Conservation (phyloP, 35 echinoderm and acorn worm species). For the Heliocidaris erythrogramma region DNA sequence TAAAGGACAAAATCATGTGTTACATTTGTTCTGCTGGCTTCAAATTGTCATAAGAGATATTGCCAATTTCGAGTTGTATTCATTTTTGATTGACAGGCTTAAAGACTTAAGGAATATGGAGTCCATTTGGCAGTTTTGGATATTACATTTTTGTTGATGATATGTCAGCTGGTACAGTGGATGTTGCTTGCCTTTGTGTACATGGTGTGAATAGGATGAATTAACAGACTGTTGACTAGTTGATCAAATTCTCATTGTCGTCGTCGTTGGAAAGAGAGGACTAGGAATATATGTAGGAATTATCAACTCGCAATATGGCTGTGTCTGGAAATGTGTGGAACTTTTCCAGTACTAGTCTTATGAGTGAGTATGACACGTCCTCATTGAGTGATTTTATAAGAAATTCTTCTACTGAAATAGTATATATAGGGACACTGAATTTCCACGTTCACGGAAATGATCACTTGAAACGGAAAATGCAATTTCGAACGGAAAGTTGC, state of each 20-base stretch:
- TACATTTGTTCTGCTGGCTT: not conserved
- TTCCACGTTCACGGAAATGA: too few species aligned
- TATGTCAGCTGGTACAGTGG: not conserved
- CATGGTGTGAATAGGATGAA: not conserved
- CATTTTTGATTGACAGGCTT: too few species aligned
- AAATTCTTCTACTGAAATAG: not conserved
- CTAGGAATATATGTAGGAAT: not conserved
- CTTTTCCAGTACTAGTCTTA: constrained; percentile 22
- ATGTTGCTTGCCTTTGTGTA: not conserved
- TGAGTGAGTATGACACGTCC: not conserved
- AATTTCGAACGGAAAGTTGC: too few species aligned
- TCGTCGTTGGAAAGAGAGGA: not conserved
- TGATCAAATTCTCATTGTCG: not conserved
- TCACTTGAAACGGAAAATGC: too few species aligned
- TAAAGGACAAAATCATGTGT: not conserved
- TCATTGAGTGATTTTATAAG: not conserved
- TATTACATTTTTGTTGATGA: not conserved
- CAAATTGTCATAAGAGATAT: not conserved
- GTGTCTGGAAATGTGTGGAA: constrained; percentile 35
- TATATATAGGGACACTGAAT: too few species aligned
- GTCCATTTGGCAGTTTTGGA: not conserved
- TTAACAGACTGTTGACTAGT: not conserved
- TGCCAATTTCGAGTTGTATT: too few species aligned
- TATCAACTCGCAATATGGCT: not conserved
- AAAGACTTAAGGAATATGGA: too few species aligned